phyloP scores from a whole-genome alignment of 2,797 vertebrate species.

The Darevskia mixta region DNA sequence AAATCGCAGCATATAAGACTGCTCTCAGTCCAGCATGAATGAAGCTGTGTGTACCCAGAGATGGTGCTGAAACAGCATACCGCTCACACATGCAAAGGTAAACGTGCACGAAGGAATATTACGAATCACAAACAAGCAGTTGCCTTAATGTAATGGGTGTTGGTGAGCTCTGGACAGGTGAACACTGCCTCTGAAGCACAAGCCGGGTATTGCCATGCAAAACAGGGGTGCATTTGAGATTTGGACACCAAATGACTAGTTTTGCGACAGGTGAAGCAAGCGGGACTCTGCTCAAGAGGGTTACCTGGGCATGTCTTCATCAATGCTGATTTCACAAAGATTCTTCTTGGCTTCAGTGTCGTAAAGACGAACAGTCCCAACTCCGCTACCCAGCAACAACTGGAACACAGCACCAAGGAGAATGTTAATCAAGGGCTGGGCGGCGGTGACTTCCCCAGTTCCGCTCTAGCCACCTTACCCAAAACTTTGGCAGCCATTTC shows the following conservation, averaged over 20 bases:
- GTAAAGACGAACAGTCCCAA: slow-evolving; percentile 93
- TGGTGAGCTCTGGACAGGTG: no score
- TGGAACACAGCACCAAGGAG: slow-evolving; percentile 68
- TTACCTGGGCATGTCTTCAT: slow-evolving; percentile 92
- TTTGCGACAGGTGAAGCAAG: not conserved
- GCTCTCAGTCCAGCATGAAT: not conserved
- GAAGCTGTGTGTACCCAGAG: not conserved
- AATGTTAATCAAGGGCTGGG: not conserved
- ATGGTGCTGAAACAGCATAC: not conserved
- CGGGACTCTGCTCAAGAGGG: not conserved
- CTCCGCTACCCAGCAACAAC: slow-evolving; percentile 93
- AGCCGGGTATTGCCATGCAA: not conserved
- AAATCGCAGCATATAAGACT: not conserved
- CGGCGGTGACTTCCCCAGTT: not conserved
- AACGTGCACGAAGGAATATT: not conserved
- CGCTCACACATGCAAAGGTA: not conserved
- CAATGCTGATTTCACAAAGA: slow-evolving; percentile 94
- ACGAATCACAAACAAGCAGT: not conserved
- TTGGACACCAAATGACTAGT: not conserved
- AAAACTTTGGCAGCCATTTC: not conserved
- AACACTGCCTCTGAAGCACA: not conserved
- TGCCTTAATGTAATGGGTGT: not conserved
- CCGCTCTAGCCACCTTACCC: not conserved
- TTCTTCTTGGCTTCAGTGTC: slow-evolving; percentile 99
- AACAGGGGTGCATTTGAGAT: not conserved